Evolutionary conservation across 2,888 invertebrate species (phyloP).

Genomic region (Nudaria mundana): DNA sequence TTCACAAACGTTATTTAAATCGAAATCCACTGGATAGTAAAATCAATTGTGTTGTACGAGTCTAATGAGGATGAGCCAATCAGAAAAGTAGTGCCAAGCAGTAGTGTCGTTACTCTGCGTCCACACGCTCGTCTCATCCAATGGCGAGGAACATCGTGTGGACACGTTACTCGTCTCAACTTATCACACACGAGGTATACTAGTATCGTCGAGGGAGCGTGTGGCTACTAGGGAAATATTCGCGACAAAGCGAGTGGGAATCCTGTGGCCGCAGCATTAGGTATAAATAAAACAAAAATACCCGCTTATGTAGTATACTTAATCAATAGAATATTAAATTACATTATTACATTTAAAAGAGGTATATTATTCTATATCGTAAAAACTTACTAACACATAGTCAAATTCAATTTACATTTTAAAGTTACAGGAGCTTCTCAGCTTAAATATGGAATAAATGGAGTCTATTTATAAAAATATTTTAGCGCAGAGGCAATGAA

Average conservation of each 20-base stretch:
- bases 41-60: no score
- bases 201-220: background rate
- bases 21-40: no score
- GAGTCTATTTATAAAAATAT: constrained; percentile 59
- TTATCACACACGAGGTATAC: no score
- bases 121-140: no score
- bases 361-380: constrained; percentile 72
- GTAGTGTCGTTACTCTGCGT: no score
- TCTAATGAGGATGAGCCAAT: no score
- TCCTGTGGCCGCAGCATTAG: background rate
- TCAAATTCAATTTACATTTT: constrained; percentile 43
- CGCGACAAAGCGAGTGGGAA: background rate
- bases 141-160: no score
- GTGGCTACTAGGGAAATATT: no score
- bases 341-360: constrained; percentile 66
- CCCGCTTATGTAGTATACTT: constrained; percentile 70
- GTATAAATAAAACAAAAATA: constrained; percentile 42
- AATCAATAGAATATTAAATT: constrained; percentile 66
- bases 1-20: no score
- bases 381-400: constrained; percentile 51
- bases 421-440: constrained; percentile 32
- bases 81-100: no score
- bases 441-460: constrained; percentile 43
- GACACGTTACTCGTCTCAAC: no score
- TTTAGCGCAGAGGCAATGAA: constrained; percentile 44